Evolutionary conservation across 2,797 vertebrate genomes (phyloP), one percentile per base, ranked within the genome.

Genomic region (Luscinia luscinia): DNA sequence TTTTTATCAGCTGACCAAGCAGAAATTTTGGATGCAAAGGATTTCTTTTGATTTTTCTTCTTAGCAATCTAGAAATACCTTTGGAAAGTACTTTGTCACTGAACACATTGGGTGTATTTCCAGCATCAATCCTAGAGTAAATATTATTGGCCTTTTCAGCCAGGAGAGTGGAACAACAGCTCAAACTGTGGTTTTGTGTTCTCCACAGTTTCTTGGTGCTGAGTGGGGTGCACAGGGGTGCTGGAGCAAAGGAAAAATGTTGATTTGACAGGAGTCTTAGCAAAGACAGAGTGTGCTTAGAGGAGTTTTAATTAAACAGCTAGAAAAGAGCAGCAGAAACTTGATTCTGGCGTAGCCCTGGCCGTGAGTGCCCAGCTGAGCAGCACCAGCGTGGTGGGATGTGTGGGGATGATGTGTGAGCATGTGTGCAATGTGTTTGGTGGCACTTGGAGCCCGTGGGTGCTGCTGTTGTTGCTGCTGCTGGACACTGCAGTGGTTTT

Each of bases 261-360:
- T 86, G 72, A 79, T 97, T 91, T 91, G 90, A 78, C 72, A 41
- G 57, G 58, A 87, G 34, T 34, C 54, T 84, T 36, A 55, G 64
- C 81, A 88, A 82, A 78, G 88, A 34, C 27, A 48, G 80, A 45
- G 62, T 88, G 80, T 30, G n/a, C 51, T 81, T 96, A 93, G 91
- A 92, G 55, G 94, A 93, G 92, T 97, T 96, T 97, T 97, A 93
- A 96, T 96, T 95, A 96, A 93, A 91, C 87, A 95, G 89, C 61
- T 89, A 70, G 85, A 87, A 92, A 85, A 78, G 80, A 92, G 82
- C 74, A 94, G 91, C 69, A 77, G 57, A 95, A 92, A 85, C 59
- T 85, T 94, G 92, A 87, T 91, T 86, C 49, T 14, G 36, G 93
- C 32, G 64, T 70, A 51, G 93, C 66, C 59, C 90, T 9, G 38